Evolutionary conservation across 2,113 vertebrate genomes (phyloP).

Genomic region (Falcunculus frontatus): DNA sequence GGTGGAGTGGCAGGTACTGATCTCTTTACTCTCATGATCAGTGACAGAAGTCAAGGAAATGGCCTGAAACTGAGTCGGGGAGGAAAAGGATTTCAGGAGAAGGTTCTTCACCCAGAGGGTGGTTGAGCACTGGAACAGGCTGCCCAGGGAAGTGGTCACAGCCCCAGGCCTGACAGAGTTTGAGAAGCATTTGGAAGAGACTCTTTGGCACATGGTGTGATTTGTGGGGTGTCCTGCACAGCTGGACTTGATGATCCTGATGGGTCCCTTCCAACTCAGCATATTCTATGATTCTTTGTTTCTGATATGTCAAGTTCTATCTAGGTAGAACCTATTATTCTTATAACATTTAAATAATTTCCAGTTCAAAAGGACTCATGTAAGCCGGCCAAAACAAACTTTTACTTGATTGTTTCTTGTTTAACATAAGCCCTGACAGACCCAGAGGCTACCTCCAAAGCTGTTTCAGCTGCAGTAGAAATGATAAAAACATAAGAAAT

Average conservation of each 20-base stretch:
- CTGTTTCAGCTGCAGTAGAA: background rate
- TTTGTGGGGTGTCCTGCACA: background rate
- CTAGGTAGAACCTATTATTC: background rate
- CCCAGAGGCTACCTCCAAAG: background rate
- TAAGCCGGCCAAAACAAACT: background rate
- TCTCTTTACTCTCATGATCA: background rate
- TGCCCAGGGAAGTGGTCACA: background rate
- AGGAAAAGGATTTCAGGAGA: background rate
- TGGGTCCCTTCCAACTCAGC: background rate
- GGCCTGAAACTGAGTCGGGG: background rate
- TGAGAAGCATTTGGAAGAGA: fast-evolving
- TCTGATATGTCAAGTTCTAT: background rate
- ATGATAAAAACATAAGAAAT: background rate
- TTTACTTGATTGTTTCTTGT: background rate
- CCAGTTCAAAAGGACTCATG: background rate
- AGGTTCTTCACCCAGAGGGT: background rate
- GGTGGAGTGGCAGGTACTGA: background rate
- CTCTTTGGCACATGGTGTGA: background rate
- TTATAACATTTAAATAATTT: background rate
- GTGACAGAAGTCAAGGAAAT: background rate
- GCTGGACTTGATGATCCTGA: background rate
- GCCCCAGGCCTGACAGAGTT: background rate
- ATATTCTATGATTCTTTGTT: background rate
- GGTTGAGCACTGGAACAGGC: background rate
- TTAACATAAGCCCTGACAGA: background rate